Evolutionary conservation across 2,888 invertebrate species (phyloP), one percentile per base, ranked within the genome.

Genomic region (Macrophya alboannulata): DNA sequence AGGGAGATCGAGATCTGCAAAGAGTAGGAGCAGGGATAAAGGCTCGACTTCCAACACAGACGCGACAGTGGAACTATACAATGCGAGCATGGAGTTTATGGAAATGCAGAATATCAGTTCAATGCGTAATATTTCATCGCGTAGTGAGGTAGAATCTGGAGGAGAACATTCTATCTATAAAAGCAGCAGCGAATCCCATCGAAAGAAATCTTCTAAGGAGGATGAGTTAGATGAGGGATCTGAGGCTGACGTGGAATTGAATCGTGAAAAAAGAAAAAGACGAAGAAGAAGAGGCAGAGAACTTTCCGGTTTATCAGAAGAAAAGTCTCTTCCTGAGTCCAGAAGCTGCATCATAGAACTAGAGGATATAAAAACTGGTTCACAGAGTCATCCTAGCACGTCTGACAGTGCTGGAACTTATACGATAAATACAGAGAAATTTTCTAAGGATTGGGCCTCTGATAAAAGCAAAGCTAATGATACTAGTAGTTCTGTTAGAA

Each of bases 371-470:
- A 62, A 59, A 81, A 85, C 86, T 37, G 59, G 84, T 76, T 85
- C 85, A 25, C 83, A 86, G 10, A 87, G 48, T n/a, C 37, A 48
- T 45, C 21, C 86, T 0, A 84, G 87, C n/a, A 86, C 87, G 8
- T 62, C 89, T 2, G 89, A 88, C 9, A 92, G 91, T 59, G 86
- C 87, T 17, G 90, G 89, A 9, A 92, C 92, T 9, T 92, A 91
- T n/a, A 77, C 89, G 0, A 77, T 92, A 4, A 88, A 88, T 62
- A 88, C 85, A 51, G 72, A 68, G 5, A 72, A 88, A 4, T n/a
- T 83, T 6, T 82, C 87, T 17, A 74, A 86, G 17, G 5, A 74
- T 72, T 68, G 76, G 5, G 77, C 71, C 4, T 65, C 43, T 1
- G 59, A 79, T 6, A 85, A 84, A 72, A 59, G n/a, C 45, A 83